Conservation (phyloP, 2,888 invertebrate species). For the Isotomurus palustris region DNA sequence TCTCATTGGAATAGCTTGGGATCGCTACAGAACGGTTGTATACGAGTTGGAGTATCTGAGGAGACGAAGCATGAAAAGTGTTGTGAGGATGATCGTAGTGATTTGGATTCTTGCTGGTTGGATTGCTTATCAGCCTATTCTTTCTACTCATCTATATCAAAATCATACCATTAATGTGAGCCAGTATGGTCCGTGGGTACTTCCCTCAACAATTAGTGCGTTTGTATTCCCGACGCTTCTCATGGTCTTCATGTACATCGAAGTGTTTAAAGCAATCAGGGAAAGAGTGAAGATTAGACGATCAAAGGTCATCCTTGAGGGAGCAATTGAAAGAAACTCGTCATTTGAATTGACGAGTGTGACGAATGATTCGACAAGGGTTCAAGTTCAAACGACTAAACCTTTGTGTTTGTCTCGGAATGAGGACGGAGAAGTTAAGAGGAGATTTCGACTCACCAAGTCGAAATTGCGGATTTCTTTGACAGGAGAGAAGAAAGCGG, state of each 20-base stretch:
- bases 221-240: slow-evolving; percentile 90
- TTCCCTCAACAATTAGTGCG: slow-evolving; percentile 86
- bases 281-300: slow-evolving; percentile 71
- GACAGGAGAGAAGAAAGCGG: slow-evolving; percentile 88
- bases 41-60: slow-evolving; percentile 30
- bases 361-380: not conserved
- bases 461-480: slow-evolving; percentile 59
- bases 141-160: slow-evolving; percentile 70
- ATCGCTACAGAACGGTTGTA: slow-evolving; percentile 35
- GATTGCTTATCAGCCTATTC: slow-evolving; percentile 82
- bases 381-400: not conserved
- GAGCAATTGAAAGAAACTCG: too few species aligned
- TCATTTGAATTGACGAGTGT: not conserved
- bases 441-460: too few species aligned
- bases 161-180: slow-evolving; percentile 77
- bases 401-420: not conserved
- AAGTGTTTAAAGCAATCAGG: slow-evolving; percentile 88
- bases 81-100: slow-evolving; percentile 58
- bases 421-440: too few species aligned
- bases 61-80: not conserved
- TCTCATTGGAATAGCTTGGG: slow-evolving; percentile 36
- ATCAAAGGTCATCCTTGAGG: too few species aligned
- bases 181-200: slow-evolving; percentile 79
- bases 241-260: slow-evolving; percentile 92
- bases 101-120: slow-evolving; percentile 82